Evolutionary conservation across 2,888 invertebrate species (phyloP), one percentile per base, ranked within the genome.

Genomic region (Nomada hirtipes): DNA sequence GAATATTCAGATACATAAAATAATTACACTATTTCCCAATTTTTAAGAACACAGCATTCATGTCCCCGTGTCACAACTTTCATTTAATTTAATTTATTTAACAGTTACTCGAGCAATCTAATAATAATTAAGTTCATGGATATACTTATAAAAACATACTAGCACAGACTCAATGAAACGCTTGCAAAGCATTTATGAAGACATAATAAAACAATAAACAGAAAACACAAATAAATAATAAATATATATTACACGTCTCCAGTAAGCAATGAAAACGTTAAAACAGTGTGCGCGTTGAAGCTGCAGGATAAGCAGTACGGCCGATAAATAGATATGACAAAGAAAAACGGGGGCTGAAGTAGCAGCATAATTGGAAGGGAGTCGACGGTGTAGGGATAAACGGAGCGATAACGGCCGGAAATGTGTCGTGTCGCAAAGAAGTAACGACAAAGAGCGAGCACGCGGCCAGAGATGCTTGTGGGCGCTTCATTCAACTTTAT

Each of bases 361-460:
- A 50, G 4, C 23, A 59, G 71, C 26, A 71, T 42, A 53, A 9
- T 52, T 60, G 7, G 55, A 63, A 57, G 44, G 29, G 74, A 53
- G 59, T 18, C 26, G 44, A n/a, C 13, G 67, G 53, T 67, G 50
- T 70, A 65, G 83, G 69, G 67, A 36, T 64, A 76, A 73, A 72
- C 80, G 76, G 79, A 85, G 89, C 88, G 88, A 88, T 90, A 90
- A 89, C 83, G 89, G 82, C 91, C 92, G 92, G 92, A 92, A 92
- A 90, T 86, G 92, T 89, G 90, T 91, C 89, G 85, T 70, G 84
- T 85, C 87, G 82, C 84, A 80, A 87, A 83, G 76, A 13, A 64
- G 59, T 81, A 89, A 88, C 85, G 85, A 83, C 70, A 53, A 73
- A 69, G 84, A 77, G 61, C 77, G 76, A 73, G 26, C 53, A 79